phyloP scores from a whole-genome alignment of 2,797 vertebrate genomes.

The Triplophysa yarkandensis region DNA sequence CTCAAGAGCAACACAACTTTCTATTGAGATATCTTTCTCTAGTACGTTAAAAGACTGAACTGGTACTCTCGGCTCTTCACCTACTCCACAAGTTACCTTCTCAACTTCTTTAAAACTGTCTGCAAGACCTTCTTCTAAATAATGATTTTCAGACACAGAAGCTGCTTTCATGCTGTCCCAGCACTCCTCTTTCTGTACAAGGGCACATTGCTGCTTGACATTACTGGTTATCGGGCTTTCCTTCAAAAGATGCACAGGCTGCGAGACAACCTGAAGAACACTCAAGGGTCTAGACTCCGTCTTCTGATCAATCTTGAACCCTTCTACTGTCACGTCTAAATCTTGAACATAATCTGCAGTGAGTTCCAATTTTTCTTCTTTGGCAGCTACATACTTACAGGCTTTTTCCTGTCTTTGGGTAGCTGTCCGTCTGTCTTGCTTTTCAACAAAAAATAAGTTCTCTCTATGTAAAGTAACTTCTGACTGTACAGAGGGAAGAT shows the following conservation, averaged over 20 bases:
- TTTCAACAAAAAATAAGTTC: constrained; percentile 65
- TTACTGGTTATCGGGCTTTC: constrained; percentile 69
- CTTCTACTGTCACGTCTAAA: constrained; percentile 69
- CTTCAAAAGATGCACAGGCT: constrained; percentile 76
- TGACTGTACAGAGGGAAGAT: constrained; percentile 68
- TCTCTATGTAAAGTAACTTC: constrained; percentile 76
- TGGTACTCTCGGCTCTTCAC: constrained; percentile 71
- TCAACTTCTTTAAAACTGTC: constrained; percentile 65
- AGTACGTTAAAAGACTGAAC: constrained; percentile 70
- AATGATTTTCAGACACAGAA: constrained; percentile 69
- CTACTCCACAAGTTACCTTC: constrained; percentile 60
- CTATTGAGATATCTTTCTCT: constrained; percentile 70
- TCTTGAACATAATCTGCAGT: constrained; percentile 70
- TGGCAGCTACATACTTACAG: constrained; percentile 64
- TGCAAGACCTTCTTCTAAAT: constrained; percentile 72
- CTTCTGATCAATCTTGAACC: constrained; percentile 62
- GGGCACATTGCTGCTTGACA: constrained; percentile 72
- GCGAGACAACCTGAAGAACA: constrained; percentile 73
- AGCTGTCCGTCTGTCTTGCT: constrained; percentile 70
- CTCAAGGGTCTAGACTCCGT: constrained; percentile 70
- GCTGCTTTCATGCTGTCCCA: constrained; percentile 75
- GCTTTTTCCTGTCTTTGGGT: constrained; percentile 73
- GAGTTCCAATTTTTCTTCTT: constrained; percentile 73
- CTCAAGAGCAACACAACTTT: constrained; percentile 72
- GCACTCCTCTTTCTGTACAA: constrained; percentile 79